Percentiles rank a stretch among this genome's conserved stretches.
Conservation (phyloP, 2,113 vertebrate genomes). For the Leptosomus discolor region DNA sequence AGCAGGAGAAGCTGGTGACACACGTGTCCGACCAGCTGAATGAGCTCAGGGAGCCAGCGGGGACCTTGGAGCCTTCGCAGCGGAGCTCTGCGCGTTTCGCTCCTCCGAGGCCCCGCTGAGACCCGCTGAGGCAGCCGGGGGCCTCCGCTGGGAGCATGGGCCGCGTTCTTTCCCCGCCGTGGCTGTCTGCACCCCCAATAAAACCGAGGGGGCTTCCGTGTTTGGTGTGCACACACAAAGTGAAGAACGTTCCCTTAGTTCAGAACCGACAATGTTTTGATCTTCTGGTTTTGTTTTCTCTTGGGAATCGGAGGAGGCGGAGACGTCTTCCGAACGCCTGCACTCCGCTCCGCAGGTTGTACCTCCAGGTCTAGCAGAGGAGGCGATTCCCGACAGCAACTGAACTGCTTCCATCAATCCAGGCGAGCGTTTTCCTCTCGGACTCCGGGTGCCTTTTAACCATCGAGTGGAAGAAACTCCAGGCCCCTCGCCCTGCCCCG, state of each 20-base stretch:
- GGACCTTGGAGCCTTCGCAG: not conserved
- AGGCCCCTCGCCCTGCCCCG: not conserved
- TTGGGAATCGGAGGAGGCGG: not conserved
- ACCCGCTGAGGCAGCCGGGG: not conserved
- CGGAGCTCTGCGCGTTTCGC: not conserved
- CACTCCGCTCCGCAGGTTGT: accelerated
- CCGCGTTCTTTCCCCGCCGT: not conserved
- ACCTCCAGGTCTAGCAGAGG: accelerated
- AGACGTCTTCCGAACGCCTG: not conserved
- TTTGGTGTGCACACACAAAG: not conserved
- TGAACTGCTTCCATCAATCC: not conserved
- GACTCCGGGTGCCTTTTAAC: not conserved
- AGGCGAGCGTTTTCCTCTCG: not conserved
- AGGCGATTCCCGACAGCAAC: not conserved
- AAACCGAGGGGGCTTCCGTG: not conserved
- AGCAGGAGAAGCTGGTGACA: not conserved
- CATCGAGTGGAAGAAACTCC: not conserved
- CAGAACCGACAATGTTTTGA: not conserved
- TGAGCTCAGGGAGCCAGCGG: not conserved
- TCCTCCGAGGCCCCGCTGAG: not conserved
- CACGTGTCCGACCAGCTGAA: accelerated
- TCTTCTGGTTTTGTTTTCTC: not conserved
- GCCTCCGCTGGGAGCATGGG: not conserved
- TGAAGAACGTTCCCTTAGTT: not conserved
- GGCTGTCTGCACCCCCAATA: not conserved